Base-by-base conservation (phyloP, 2,113 vertebrate species). In the Stercorarius parasiticus region DNA sequence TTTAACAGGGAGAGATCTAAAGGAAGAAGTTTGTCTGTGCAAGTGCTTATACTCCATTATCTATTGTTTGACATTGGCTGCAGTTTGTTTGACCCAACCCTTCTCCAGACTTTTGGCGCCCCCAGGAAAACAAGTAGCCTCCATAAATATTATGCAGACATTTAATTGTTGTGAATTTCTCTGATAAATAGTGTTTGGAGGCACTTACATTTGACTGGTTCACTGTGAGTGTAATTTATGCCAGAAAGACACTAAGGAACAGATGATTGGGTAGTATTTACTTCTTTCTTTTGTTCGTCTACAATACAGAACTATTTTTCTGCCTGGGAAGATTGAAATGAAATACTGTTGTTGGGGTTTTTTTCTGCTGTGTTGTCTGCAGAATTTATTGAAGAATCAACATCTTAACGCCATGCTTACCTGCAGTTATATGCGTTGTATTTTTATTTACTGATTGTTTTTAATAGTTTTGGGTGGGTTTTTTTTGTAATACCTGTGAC, bases 71-170 rank as follows among this genome's bases (percentile, higher is more conserved):
- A 87, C 64, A 14, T 5, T 91, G 78, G 43, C 93, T 94, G 65
- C 52, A 73, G 47, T 88, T 89, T 93, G 83, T 82, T 88, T 93
- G 91, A 94, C 66, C 90, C 87, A 93, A 82, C 52, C 7, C 4
- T 88, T 94, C 88, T 92, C 40, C 94, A 97, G 96, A 96, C 95
- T 84, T 88, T 84, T 87, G 96, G 86, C 83, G 69, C 86, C 93
- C 88, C 52, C 69, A 52, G 65, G 77, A 79, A 92, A 97, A 94
- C 77, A 95, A 97, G 95, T 84, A 92, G 69, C 92, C 56, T 89
- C 72, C 81, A 65, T 96, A 97, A 97, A 97, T 96, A 96, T 92
- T 94, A 49, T 45, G 27, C 62, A 66, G 83, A 94, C 53, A 6
- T 89, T 64, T 86, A 86, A 92, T 79, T 95, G 95, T 94, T 96